Evolutionary conservation across 1,140 invertebrate species (phyloP).

Genomic region (Brachystomella parvula): DNA sequence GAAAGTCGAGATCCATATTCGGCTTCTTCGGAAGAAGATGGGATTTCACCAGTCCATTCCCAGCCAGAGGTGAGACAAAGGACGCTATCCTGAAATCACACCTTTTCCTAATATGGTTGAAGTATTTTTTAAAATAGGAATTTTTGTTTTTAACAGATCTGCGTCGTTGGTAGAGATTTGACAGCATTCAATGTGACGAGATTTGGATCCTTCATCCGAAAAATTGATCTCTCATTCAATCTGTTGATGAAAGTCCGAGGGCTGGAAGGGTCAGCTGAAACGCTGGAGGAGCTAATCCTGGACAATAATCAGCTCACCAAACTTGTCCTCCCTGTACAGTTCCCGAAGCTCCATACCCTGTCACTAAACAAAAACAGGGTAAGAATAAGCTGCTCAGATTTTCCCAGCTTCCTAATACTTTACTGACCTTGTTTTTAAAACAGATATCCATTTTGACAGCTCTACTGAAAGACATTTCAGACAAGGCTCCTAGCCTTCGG

Average conservation of each 20-base stretch:
- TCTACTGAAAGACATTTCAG: constrained; percentile 20
- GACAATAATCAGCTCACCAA: constrained; percentile 34
- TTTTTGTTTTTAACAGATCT: constrained; percentile 23
- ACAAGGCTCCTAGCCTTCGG: constrained; percentile 11
- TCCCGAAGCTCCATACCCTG: constrained; percentile 33
- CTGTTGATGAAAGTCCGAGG: constrained; percentile 21
- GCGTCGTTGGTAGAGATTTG: constrained; percentile 33
- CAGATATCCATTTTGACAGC: constrained; percentile 23
- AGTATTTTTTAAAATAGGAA: not conserved
- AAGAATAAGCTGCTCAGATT: constrained; percentile 11
- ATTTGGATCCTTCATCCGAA: constrained; percentile 24
- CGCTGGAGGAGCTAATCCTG: constrained; percentile 33
- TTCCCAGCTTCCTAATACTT: not conserved
- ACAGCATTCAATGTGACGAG: constrained; percentile 24
- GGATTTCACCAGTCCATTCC: no score
- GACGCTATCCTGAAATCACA: not conserved
- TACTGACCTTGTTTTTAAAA: constrained; percentile 4
- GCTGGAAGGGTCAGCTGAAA: constrained; percentile 26
- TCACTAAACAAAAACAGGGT: constrained; percentile 36
- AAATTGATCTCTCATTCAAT: constrained; percentile 35
- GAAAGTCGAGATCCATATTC: not conserved
- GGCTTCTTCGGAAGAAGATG: no score
- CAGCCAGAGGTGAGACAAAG: no score
- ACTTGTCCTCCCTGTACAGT: constrained; percentile 22
- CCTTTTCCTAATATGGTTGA: not conserved